Percentiles rank a stretch among this genome's conserved stretches.
These are phyloP conservation scores for Aotus griseimembra DNA, from an alignment of 2,797 vertebrate species.

Conservation along the genomic window DNA sequence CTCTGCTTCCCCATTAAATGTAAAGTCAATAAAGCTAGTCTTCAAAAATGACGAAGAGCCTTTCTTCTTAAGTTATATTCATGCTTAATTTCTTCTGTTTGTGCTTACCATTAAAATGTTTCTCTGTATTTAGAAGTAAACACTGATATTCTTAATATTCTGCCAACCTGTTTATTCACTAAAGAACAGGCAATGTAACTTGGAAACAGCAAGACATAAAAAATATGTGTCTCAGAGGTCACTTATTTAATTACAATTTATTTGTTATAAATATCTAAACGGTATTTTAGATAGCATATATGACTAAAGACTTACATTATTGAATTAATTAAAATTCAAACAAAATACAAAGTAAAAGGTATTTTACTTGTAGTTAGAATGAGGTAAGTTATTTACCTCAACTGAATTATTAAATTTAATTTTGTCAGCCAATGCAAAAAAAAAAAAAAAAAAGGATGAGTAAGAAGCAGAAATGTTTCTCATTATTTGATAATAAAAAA, in stretches of 20 bases:
- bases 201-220: constrained; percentile 1
- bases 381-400: background rate
- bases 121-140: background rate
- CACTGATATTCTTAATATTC: background rate
- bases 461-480: background rate
- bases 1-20: background rate
- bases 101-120: background rate
- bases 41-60: background rate
- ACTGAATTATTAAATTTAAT: background rate
- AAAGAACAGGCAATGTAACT: background rate
- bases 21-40: background rate
- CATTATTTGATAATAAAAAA: background rate
- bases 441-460: background rate
- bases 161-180: background rate
- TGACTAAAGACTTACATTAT: background rate
- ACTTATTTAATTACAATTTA: background rate
- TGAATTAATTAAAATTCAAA: background rate
- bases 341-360: background rate
- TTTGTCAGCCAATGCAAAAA: background rate
- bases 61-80: background rate
- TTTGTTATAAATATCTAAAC: background rate
- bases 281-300: background rate
- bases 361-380: background rate
- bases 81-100: constrained; percentile 29
- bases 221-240: background rate